Evolutionary conservation across 2,113 vertebrate genomes (phyloP).

Genomic region (Sclerurus mexicanus): DNA sequence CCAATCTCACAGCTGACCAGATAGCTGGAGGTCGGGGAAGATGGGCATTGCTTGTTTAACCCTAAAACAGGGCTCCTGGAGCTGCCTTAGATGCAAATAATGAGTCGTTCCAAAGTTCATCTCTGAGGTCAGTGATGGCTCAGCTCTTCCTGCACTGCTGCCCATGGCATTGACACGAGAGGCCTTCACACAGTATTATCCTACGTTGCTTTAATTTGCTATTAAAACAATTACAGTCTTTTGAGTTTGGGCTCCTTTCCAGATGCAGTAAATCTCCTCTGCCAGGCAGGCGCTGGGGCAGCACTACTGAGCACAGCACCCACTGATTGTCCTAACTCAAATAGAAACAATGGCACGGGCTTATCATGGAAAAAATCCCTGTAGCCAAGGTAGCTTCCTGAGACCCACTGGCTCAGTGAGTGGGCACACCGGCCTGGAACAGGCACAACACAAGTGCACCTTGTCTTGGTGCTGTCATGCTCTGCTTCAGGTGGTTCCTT

Average conservation of each 20-base stretch:
- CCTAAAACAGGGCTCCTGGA: background rate
- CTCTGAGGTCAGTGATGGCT: background rate
- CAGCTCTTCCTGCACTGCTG: background rate
- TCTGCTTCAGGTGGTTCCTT: background rate
- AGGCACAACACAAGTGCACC: background rate
- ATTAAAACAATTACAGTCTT: conserved; percentile 33
- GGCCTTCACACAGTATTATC: background rate
- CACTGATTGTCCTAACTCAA: background rate
- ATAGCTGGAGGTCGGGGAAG: background rate
- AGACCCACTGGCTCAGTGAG: fast-evolving
- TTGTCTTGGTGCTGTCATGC: background rate
- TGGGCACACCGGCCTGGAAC: fast-evolving
- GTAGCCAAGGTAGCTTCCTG: background rate
- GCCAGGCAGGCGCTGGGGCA: background rate
- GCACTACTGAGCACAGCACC: background rate
- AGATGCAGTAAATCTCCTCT: background rate
- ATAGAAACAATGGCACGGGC: background rate
- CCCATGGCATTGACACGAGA: background rate
- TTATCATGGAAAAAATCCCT: background rate
- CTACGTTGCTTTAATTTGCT: conserved; percentile 23
- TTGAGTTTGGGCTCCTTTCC: conserved; percentile 25
- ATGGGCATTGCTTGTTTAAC: background rate
- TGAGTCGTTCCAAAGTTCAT: background rate
- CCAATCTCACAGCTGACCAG: background rate
- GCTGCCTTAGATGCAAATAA: background rate